Evolutionary conservation across 2,113 vertebrate species (phyloP).

Genomic region (Echinops telfairi): DNA sequence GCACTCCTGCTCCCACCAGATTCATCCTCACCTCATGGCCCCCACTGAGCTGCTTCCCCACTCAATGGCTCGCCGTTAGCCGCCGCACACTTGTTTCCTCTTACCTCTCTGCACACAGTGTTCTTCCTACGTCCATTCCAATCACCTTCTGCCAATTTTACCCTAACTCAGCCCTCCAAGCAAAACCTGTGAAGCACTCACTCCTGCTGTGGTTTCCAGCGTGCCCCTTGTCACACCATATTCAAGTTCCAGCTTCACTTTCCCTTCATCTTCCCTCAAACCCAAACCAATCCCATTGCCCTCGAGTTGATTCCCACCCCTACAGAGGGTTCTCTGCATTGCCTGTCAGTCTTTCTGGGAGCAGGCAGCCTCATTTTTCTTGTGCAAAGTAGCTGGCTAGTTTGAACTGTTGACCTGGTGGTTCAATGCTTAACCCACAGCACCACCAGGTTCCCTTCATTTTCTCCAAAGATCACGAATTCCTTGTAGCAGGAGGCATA

Average conservation of each 20-base stretch:
- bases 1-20: background rate
- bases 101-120: background rate
- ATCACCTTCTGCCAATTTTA: background rate
- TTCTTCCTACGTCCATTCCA: background rate
- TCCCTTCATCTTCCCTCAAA: background rate
- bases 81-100: rapidly evolving
- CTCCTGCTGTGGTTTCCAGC: background rate
- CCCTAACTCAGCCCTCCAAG: too few relatives aligned
- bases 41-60: too few relatives aligned
- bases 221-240: background rate
- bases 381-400: too few relatives aligned
- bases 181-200: background rate
- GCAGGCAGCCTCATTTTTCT: too few relatives aligned
- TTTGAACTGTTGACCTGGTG: too few relatives aligned
- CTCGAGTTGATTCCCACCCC: too few relatives aligned
- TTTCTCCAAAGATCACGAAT: background rate
- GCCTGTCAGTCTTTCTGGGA: too few relatives aligned
- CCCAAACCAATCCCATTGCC: too few relatives aligned
- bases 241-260: background rate
- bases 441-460: too few relatives aligned
- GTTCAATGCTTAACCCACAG: too few relatives aligned
- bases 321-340: too few relatives aligned
- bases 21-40: background rate
- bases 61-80: background rate
- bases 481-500: background rate